Evolutionary conservation across 2,888 invertebrate genomes (phyloP).

Genomic region (Priocnemis perturbator): DNA sequence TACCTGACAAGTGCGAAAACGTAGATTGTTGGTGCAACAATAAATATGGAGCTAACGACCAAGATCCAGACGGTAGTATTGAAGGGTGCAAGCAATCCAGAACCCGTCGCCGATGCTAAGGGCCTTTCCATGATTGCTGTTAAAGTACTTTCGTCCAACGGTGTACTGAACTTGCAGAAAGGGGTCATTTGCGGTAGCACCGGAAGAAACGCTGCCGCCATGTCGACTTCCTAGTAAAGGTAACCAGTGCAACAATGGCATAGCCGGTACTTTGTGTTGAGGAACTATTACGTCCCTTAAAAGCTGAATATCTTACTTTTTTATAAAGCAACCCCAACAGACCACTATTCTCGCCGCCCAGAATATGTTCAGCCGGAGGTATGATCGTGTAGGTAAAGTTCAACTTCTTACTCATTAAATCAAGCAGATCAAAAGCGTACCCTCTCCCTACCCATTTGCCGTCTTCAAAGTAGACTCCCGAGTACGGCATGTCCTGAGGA

Average conservation of each 20-base stretch:
- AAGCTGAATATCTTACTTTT: constrained; percentile 75
- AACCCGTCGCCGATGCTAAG: constrained; percentile 87
- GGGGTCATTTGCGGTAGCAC: constrained; percentile 78
- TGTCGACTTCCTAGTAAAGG: constrained; percentile 81
- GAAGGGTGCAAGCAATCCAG: constrained; percentile 89
- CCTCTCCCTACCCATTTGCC: constrained; percentile 81
- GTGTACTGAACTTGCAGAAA: constrained; percentile 77
- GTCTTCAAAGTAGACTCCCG: constrained; percentile 72
- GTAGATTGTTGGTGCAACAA: constrained; percentile 88
- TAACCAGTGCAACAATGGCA: background rate
- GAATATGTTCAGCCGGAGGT: constrained; percentile 79
- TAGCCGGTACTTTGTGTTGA: background rate
- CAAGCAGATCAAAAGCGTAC: constrained; percentile 84
- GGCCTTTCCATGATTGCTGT: constrained; percentile 89
- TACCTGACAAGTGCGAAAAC: constrained; percentile 81
- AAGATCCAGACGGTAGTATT: constrained; percentile 84
- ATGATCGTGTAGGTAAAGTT: constrained; percentile 86
- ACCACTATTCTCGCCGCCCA: constrained; percentile 79
- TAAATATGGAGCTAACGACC: constrained; percentile 83
- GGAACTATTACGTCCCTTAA: background rate
- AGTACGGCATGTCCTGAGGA: constrained; percentile 70
- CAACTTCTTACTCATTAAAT: constrained; percentile 82
- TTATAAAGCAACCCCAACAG: constrained; percentile 80
- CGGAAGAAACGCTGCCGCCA: constrained; percentile 88
- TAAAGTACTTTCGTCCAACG: constrained; percentile 86